These are phyloP conservation scores for Dasypus novemcinctus DNA, from an alignment of 2,113 vertebrate species.

Conservation along the genomic window DNA sequence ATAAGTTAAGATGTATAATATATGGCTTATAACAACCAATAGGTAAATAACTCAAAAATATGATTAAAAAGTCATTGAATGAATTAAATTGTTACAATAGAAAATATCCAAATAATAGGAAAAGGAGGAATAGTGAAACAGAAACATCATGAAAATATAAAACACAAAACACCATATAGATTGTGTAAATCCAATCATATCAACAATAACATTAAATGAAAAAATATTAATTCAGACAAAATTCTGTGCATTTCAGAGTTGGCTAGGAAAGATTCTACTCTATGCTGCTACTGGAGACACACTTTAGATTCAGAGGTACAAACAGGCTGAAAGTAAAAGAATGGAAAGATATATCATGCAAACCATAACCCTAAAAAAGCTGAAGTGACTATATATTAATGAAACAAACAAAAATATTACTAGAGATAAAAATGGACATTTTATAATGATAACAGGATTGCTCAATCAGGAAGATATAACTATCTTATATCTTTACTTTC, in stretches of 20 bases:
- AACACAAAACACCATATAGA: neutral
- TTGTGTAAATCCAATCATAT: neutral
- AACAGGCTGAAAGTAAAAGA: no score
- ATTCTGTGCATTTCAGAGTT: neutral
- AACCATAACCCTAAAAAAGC: neutral
- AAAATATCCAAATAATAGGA: neutral
- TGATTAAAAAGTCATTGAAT: neutral
- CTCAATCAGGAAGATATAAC: neutral
- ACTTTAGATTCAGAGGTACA: neutral
- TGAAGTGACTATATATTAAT: neutral
- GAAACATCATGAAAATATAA: no score
- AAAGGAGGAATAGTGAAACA: neutral
- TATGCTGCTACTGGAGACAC: neutral
- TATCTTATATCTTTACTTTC: no score
- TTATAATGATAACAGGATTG: neutral
- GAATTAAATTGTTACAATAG: neutral
- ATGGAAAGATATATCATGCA: no score
- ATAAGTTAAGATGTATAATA: neutral
- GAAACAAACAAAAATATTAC: neutral
- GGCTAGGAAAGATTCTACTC: neutral
- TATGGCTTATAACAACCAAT: neutral
- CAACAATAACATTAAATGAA: neutral
- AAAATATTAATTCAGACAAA: neutral
- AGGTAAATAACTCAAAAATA: neutral
- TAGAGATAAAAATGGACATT: neutral